A percentile compares a stretch with the other conserved stretches of the same genome.
These are phyloP conservation scores for Marasmarcha lunaedactyla DNA, from an alignment of 2,888 invertebrate species.

Conservation along the genomic window DNA sequence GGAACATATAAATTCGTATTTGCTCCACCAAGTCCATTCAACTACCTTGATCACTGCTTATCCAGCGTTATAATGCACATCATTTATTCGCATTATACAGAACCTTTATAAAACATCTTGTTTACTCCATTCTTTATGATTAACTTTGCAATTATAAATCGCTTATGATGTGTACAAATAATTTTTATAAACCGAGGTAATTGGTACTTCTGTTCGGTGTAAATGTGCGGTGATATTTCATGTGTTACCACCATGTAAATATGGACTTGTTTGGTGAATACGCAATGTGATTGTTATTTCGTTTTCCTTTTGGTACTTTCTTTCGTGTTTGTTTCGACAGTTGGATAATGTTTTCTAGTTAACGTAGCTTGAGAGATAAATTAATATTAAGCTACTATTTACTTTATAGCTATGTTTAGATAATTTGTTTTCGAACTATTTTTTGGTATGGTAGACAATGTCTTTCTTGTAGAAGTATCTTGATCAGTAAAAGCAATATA, in stretches of 20 bases:
- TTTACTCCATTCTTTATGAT: constrained; percentile 38
- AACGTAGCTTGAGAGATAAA: too few species aligned
- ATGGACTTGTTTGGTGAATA: too few species aligned
- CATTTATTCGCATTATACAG: constrained; percentile 26
- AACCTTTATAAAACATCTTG: constrained; percentile 34
- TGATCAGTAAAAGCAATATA: too few species aligned
- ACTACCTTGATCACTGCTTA: constrained; percentile 32
- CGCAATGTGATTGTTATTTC: too few species aligned
- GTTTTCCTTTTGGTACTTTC: too few species aligned
- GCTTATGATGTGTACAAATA: constrained; percentile 32
- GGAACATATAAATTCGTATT: background rate
- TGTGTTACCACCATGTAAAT: constrained; percentile 20
- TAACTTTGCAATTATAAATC: constrained; percentile 39
- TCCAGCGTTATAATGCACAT: constrained; percentile 12
- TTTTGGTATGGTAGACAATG: too few species aligned
- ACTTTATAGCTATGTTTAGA: too few species aligned
- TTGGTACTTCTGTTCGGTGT: constrained; percentile 22
- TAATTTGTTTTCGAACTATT: too few species aligned
- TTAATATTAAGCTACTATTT: too few species aligned
- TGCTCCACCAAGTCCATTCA: constrained; percentile 18
- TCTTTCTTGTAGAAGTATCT: too few species aligned
- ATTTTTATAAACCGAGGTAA: constrained; percentile 27
- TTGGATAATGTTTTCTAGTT: too few species aligned
- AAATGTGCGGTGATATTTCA: constrained; percentile 24
- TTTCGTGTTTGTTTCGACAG: too few species aligned